Percentiles rank a stretch among this genome's conserved stretches.
Conservation (phyloP, 2,797 vertebrate genomes). For the Eleutherodactylus coqui region DNA sequence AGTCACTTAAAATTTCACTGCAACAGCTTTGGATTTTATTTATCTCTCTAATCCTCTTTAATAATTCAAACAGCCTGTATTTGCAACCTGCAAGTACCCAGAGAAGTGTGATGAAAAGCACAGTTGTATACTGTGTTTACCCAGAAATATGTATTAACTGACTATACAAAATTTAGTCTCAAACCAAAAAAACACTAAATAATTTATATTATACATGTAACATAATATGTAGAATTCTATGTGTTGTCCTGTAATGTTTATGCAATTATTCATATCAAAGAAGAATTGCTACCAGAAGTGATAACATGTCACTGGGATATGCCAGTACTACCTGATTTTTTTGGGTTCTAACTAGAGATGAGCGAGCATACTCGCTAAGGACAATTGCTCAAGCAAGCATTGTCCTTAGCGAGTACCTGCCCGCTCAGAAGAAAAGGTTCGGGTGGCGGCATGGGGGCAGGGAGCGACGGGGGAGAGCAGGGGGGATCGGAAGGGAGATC, state of each 20-base stretch:
- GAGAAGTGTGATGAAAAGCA: not conserved
- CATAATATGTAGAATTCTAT: not conserved
- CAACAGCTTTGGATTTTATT: slow-evolving; percentile 14
- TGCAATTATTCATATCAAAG: not conserved
- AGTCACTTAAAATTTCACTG: not conserved
- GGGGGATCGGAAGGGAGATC: too few species aligned
- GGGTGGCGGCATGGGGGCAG: too few species aligned
- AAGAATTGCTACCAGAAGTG: not conserved
- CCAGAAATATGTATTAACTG: not conserved
- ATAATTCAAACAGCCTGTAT: slow-evolving; percentile 8
- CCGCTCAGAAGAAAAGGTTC: too few species aligned
- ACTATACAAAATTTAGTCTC: not conserved
- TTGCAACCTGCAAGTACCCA: not conserved
- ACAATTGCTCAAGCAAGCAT: too few species aligned
- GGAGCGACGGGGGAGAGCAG: too few species aligned
- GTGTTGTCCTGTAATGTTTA: not conserved
- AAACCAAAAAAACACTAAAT: not conserved
- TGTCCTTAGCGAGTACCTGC: too few species aligned
- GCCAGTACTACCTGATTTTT: not conserved
- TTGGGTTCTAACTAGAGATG: not conserved
- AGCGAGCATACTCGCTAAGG: too few species aligned
- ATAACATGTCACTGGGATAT: not conserved
- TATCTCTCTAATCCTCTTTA: slow-evolving; percentile 35
- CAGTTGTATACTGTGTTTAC: not conserved
- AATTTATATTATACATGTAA: not conserved